A percentile compares a stretch with the other conserved stretches of the same genome.
These are phyloP conservation scores for Cistogaster globosa DNA, from an alignment of 2,888 invertebrate genomes.

Conservation along the genomic window DNA sequence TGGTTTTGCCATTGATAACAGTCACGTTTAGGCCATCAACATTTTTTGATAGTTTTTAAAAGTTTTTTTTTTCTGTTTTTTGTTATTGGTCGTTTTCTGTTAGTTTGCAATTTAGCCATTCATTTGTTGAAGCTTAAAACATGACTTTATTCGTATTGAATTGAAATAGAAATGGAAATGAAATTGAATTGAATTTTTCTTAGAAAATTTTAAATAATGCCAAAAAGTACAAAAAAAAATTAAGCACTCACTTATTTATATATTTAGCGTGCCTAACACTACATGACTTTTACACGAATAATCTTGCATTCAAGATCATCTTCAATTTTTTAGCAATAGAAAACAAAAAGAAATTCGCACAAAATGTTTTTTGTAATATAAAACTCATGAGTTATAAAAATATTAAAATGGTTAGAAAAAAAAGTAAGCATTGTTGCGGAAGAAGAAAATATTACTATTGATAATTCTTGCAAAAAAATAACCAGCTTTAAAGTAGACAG, in stretches of 20 bases:
- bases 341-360: no score
- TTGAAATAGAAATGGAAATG: slow-evolving; percentile 46
- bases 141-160: slow-evolving; percentile 39
- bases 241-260: slow-evolving; percentile 9
- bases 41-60: slow-evolving; percentile 37
- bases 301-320: slow-evolving; percentile 50
- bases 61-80: slow-evolving; percentile 18
- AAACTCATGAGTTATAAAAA: neutral
- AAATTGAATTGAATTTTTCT: slow-evolving; percentile 45
- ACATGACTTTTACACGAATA: neutral
- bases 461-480: no score
- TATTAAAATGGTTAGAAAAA: no score
- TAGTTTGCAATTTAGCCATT: slow-evolving; percentile 48
- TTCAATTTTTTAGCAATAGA: neutral
- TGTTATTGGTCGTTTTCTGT: neutral
- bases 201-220: slow-evolving; percentile 63
- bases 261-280: neutral
- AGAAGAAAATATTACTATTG: no score
- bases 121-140: slow-evolving; percentile 48
- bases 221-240: slow-evolving; percentile 14
- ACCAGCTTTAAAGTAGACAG: no score
- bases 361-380: neutral
- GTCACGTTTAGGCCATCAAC: slow-evolving; percentile 70
- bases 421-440: no score
- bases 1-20: slow-evolving; percentile 62